Base-by-base conservation (phyloP, 2,113 vertebrate genomes). In the Chrysemys picta region DNA sequence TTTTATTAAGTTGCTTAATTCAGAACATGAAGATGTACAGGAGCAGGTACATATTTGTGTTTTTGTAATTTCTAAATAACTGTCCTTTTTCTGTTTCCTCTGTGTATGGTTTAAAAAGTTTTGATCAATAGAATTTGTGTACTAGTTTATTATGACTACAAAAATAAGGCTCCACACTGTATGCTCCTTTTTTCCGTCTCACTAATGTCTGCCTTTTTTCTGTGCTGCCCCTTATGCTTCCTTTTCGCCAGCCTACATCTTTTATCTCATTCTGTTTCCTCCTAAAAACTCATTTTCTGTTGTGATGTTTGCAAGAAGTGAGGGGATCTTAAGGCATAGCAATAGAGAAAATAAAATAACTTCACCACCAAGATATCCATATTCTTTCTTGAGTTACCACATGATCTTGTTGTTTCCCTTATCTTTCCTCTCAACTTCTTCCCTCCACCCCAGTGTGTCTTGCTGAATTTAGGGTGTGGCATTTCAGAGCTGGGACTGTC, bases 11-110 rank as follows among this genome's bases (percentile, higher is more conserved):
- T 98, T 99, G 82, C 98, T 99, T 93, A 99, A 98, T 97, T 99
- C 99, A 2, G 98, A 99, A 89, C 99, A 99, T 72, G 99, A 99
- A 97, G 99, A 99, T 95, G 99, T 99, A 53, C 99, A 99, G 94
- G 99, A 99, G 54, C 99, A 99, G 98, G 99, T 99, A 98, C 97
- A 84, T 97, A 50, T 93, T 91, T 90, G 85, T 62, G 29, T 1
- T 31, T 95, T 94, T 93, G 12, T 87, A 84, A 69, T 6, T 87
- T 17, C 22, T 78, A 85, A 42, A 83, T 42, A 2, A 88, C 21
- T 54, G 4, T 53, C 3, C 52, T 57, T 53, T 81, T 31, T 2
- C 9, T 17, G 8, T n/a, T 35, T 76, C 0, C 0, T 8, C 4
- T 5, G 2, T 24, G 10, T 38, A 10, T 72, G 1, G 5, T 88